Conservation (phyloP, 2,797 vertebrate genomes). For the Sebastes minor region DNA sequence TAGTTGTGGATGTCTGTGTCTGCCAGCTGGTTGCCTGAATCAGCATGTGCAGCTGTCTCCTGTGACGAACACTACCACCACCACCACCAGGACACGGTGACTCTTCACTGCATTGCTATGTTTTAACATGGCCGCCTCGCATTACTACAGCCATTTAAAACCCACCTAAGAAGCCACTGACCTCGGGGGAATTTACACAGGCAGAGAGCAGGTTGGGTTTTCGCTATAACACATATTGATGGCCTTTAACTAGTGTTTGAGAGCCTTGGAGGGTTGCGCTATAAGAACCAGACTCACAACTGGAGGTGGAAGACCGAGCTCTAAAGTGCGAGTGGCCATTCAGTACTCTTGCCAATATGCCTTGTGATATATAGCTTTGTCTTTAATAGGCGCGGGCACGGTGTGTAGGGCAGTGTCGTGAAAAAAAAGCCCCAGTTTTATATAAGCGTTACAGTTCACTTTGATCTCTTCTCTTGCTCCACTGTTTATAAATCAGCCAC, state of each 20-base stretch:
- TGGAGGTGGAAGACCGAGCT: conserved; percentile 44
- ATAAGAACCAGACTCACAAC: conserved; percentile 49
- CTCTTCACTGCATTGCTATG: conserved; percentile 54
- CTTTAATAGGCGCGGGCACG: conserved; percentile 74
- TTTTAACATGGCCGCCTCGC: conserved; percentile 54
- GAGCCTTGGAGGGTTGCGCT: conserved; percentile 38
- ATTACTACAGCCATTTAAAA: conserved; percentile 63
- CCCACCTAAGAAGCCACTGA: conserved; percentile 42
- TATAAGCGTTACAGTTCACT: conserved; percentile 80
- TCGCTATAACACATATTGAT: conserved; percentile 56
- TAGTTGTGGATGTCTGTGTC: conserved; percentile 21
- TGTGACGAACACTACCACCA: conserved; percentile 52
- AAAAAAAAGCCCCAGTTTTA: conserved; percentile 74
- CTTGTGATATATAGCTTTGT: conserved; percentile 71
- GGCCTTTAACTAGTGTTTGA: conserved; percentile 63
- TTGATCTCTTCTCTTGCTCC: conserved; percentile 80
- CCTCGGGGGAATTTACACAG: conserved; percentile 46
- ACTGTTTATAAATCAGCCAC: conserved; percentile 86
- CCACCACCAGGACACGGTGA: conserved; percentile 48
- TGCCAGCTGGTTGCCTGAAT: conserved; percentile 64
- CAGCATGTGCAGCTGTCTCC: conserved; percentile 74
- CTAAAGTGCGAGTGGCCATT: conserved; percentile 60
- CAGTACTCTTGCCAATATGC: conserved; percentile 71
- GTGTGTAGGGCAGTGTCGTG: conserved; percentile 61
- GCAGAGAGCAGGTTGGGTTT: conserved; percentile 40